Conservation (phyloP, 92 coral and sea anemone genomes). For the Porites evermanni region DNA sequence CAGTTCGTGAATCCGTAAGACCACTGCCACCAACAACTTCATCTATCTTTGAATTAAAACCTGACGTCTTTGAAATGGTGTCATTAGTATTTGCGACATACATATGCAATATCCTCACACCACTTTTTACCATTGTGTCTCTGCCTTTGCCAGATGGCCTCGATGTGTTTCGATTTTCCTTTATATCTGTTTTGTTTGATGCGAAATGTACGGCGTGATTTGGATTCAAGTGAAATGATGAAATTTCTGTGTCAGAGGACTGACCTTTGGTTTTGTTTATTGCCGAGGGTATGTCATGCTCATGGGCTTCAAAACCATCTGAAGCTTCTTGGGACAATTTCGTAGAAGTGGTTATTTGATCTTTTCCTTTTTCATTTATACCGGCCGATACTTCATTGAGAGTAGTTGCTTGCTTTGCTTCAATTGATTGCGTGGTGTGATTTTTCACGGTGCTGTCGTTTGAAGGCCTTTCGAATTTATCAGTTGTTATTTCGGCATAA, state of each 20-base stretch:
- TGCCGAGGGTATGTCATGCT: not conserved
- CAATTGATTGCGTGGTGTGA: not conserved
- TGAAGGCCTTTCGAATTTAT: not conserved
- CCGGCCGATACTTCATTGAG: not conserved
- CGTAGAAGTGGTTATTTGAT: not conserved
- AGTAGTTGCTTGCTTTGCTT: not conserved
- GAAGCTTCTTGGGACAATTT: not conserved
- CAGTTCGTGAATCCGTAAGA: not conserved
- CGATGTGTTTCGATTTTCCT: not conserved
- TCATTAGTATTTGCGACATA: not conserved
- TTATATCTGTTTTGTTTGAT: not conserved
- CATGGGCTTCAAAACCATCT: not conserved
- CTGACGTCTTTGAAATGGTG: not conserved
- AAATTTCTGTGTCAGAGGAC: not conserved
- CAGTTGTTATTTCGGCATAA: not conserved
- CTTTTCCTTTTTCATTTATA: not conserved
- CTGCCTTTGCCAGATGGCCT: not conserved
- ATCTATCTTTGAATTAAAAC: not conserved
- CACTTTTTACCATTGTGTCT: not conserved
- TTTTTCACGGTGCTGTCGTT: not conserved
- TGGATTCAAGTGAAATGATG: not conserved
- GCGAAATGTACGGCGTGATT: not conserved
- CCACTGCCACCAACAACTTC: not conserved
- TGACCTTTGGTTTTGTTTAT: not conserved
- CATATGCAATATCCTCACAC: not conserved